Base-by-base conservation (phyloP, 2,797 vertebrate genomes). In the Xyrichtys novacula region DNA sequence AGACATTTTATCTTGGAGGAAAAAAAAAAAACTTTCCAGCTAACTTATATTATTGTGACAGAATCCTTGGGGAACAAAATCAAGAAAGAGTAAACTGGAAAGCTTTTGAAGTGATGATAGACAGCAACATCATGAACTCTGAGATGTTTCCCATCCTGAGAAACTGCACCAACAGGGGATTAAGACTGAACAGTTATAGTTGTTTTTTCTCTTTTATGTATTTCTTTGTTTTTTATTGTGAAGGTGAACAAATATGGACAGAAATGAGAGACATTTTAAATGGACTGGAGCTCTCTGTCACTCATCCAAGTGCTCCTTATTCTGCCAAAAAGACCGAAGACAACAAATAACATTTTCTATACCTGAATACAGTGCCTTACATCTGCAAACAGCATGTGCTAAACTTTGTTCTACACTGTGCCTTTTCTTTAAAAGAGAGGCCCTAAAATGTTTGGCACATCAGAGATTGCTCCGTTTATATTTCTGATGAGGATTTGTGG, bases 161-260 rank as follows among this genome's bases (percentile, higher is more conserved):
- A 84, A 74, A 67, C 38, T 60, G 59, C 7, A 26, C 61, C 58
- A 52, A 68, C 75, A 76, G 75, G 71, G 81, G 80, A 80, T 29
- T 62, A 76, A 88, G 89, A 92, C 91, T 91, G 89, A 93, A 91
- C 68, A 66, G 59, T 78, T 76, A 22, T 78, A 73, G 54, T 54
- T 48, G 71, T 65, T 48, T 73, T 71, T 56, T 69, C 46, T 85
- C 64, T 39, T 76, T 87, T 74, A 52, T 80, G 19, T 75, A 42
- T 78, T 48, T 73, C 73, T 86, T 80, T 75, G 62, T 71, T 78
- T 83, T 75, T 4, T 52, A 64, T 59, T 71, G 52, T 69, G 89
- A 31, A 75, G 77, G 82, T 89, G 88, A 92, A 92, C 90, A 92
- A 92, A 89, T 74, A 67, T 61, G 64, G 74, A 89, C 74, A 86